Evolutionary conservation across 2,888 invertebrate species (phyloP).

Genomic region (Metopia argyrocephala): DNA sequence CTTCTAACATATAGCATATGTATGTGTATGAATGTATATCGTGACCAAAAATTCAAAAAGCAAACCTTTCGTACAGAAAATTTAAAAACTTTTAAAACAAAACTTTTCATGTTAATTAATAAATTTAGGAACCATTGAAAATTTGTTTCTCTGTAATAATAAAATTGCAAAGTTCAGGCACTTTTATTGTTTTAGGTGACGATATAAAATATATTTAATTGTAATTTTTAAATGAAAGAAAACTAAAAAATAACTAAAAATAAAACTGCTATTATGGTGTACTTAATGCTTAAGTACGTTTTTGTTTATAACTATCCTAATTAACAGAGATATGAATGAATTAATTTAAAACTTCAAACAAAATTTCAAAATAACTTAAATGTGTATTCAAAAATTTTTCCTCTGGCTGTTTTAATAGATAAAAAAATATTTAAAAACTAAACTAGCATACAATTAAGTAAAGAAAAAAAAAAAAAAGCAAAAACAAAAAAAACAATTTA

Average conservation of each 20-base stretch:
- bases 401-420: neutral
- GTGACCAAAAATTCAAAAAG: too few species aligned
- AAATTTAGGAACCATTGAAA: too few species aligned
- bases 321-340: slow-evolving; percentile 22
- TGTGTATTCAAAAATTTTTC: neutral
- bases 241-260: neutral
- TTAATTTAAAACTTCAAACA: neutral
- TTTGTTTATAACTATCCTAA: slow-evolving; percentile 17
- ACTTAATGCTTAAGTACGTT: slow-evolving; percentile 45
- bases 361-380: neutral
- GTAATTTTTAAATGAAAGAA: too few species aligned
- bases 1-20: too few species aligned
- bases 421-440: neutral
- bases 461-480: neutral
- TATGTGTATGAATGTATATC: too few species aligned
- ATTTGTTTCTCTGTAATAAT: too few species aligned
- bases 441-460: neutral
- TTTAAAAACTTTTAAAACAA: too few species aligned
- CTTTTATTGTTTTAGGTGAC: too few species aligned
- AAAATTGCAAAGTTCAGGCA: too few species aligned
- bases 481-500: neutral
- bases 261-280: slow-evolving; percentile 13
- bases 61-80: too few species aligned
- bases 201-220: too few species aligned
- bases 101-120: too few species aligned